Evolutionary conservation across 1,140 invertebrate genomes (phyloP), one percentile per base, ranked within the genome.

Genomic region (Heliconius melpomene): DNA sequence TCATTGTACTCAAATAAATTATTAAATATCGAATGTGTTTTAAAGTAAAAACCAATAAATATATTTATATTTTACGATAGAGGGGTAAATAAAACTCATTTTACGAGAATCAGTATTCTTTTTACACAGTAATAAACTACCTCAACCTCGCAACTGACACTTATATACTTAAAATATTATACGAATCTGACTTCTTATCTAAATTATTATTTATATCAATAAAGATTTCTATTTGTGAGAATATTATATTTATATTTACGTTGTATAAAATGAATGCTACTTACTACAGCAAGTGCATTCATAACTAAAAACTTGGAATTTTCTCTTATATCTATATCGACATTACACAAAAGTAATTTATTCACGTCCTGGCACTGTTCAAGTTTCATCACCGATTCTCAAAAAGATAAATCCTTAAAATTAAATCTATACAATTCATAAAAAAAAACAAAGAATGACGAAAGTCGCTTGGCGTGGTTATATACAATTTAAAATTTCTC

Each of bases 181-280:
- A 94, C 88, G 91, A 92, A 90, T 92, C 89, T 89, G 90, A 91
- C 92, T 94, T 87, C 90, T 88, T 89, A 85, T 75, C 85, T 91
- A 91, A 83, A 81, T 83, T 91, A 91, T 86, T 80, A 82, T 88
- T 86, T 86, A 89, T 86, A 90, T 89, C 77, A 89, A 90, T 91
- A 90, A 90, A 94, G 90, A 89, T 81, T 86, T 88, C 83, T 89
- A 91, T 91, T 85, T 92, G 91, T 89, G 89, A 91, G 85, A 91
- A 89, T 89, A 89, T 89, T 89, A 86, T 85, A 88, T 76, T 85
- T 80, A 84, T 84, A 89, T 88, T 87, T 86, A 84, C 84, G 83
- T 85, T 88, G 87, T 86, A 87, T 89, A 86, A 88, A 91, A 89
- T 76, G 84, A 88, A 88, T 85, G 84, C 87, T 90, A 87, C 83